Evolutionary conservation across 92 coral and sea anemone genomes (phyloP).

Genomic region (Anthopleura xanthogrammica): DNA sequence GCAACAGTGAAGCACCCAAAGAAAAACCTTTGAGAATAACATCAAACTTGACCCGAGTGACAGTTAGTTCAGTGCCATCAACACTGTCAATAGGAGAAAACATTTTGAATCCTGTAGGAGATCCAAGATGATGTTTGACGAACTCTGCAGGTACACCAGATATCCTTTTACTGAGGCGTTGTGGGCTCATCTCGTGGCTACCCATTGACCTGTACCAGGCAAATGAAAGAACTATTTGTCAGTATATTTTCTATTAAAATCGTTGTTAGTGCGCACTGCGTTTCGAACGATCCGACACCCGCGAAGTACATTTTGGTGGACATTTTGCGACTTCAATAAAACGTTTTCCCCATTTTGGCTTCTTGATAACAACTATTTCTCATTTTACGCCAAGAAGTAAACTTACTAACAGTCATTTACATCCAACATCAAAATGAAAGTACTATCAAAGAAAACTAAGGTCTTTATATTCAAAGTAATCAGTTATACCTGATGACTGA

Average conservation of each 20-base stretch:
- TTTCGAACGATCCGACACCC: too few species aligned
- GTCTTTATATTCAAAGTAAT: too few species aligned
- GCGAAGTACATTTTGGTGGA: too few species aligned
- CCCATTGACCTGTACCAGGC: slow-evolving; percentile 63
- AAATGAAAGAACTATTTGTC: neutral
- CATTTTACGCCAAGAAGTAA: too few species aligned
- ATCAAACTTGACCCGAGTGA: slow-evolving; percentile 60
- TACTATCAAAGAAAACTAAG: too few species aligned
- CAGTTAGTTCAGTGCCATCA: slow-evolving; percentile 47
- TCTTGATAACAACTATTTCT: too few species aligned
- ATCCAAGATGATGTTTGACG: slow-evolving; percentile 56
- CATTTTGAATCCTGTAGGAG: slow-evolving; percentile 60
- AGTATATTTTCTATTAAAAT: too few species aligned
- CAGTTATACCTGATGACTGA: slow-evolving; percentile 73
- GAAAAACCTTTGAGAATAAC: slow-evolving; percentile 83
- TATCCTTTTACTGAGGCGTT: slow-evolving; percentile 49
- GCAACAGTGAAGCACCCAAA: slow-evolving; percentile 89
- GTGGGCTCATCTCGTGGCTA: slow-evolving; percentile 57
- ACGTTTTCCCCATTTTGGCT: too few species aligned
- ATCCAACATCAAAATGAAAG: too few species aligned
- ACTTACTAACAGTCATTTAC: too few species aligned
- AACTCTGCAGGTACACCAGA: slow-evolving; percentile 71
- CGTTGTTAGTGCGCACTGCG: too few species aligned
- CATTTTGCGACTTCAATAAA: too few species aligned
- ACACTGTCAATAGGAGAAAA: slow-evolving; percentile 64